Evolutionary conservation across 2,113 vertebrate genomes (phyloP).

Genomic region (Chrysochloris asiatica): DNA sequence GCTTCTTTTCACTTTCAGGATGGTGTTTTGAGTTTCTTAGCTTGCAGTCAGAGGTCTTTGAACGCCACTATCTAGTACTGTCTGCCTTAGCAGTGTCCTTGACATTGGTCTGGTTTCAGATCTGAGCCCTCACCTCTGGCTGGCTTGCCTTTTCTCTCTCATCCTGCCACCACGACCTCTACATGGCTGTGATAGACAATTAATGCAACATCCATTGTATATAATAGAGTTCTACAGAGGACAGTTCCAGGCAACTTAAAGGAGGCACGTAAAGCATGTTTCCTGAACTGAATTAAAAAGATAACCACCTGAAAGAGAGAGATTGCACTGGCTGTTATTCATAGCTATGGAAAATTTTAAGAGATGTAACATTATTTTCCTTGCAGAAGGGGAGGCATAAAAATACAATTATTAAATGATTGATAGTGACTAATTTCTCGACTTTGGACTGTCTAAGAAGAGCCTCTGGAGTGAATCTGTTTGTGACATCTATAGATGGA

Average conservation of each 20-base stretch:
- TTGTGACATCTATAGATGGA: neutral
- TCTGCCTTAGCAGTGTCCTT: neutral
- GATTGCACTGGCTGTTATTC: neutral
- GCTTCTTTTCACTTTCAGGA: neutral
- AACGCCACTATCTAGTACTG: neutral
- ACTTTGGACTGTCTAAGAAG: neutral
- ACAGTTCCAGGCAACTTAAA: neutral
- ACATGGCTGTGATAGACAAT: neutral
- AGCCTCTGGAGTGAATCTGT: neutral
- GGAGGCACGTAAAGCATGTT: neutral
- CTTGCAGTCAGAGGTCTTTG: neutral
- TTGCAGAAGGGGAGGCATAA: neutral
- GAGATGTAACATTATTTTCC: neutral
- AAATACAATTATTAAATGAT: neutral
- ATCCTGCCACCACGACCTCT: neutral
- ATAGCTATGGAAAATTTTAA: neutral
- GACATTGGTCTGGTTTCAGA: neutral
- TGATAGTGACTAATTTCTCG: neutral
- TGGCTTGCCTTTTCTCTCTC: neutral
- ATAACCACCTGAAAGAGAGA: neutral
- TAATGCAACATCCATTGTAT: neutral
- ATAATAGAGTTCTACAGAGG: neutral
- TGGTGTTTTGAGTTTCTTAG: neutral
- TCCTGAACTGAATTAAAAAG: slow-evolving; percentile 22
- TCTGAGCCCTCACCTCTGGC: neutral